Base-by-base conservation (phyloP, 2,797 vertebrate species). In the Jordanella pulchra region DNA sequence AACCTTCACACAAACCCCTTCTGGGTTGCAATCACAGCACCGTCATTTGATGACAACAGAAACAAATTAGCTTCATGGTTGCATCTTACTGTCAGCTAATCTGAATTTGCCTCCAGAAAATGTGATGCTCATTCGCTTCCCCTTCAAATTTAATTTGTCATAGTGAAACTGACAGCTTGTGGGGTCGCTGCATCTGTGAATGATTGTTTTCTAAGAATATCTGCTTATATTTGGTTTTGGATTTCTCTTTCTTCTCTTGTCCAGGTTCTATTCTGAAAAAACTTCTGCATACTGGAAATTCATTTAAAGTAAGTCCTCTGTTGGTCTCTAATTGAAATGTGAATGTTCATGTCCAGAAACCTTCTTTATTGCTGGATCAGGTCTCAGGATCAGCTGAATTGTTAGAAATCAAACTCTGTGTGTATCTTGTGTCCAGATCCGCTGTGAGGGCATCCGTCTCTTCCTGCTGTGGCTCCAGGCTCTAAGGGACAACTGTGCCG, bases 231-330 rank as follows among this genome's bases (percentile, higher is more conserved):
- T 11, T 65, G 35, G 15, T 14, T 17, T 1, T 32, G n/a, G 9
- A 39, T 56, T 25, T 45, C 61, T 42, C 44, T 75, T 64, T 42
- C 44, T 75, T 23, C 67, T 69, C 74, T 72, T 64, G n/a, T 85
- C 42, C 77, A 99, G 98, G 97, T 82, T 98, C 97, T 44, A 96
- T 98, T 89, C 94, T 99, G 90, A 99, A 99, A 95, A 99, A 99
- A 89, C 97, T 99, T 95, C 93, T 99, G 93, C 98, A 99, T 95
- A 98, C 97, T 96, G 98, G 97, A 96, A 99, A 99, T 92, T 97
- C 96, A 84, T 94, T 97, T 81, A 99, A 99, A 96, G 98, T 99
- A 95, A 86, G 65, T 72, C 11, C 0, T 66, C 14, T 69, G 23
- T 68, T 61, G 13, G 23, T 30, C 5, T 14, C 17, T 10, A 42